phyloP scores from a whole-genome alignment of 2,888 invertebrate genomes.

The Melanargia galathea region DNA sequence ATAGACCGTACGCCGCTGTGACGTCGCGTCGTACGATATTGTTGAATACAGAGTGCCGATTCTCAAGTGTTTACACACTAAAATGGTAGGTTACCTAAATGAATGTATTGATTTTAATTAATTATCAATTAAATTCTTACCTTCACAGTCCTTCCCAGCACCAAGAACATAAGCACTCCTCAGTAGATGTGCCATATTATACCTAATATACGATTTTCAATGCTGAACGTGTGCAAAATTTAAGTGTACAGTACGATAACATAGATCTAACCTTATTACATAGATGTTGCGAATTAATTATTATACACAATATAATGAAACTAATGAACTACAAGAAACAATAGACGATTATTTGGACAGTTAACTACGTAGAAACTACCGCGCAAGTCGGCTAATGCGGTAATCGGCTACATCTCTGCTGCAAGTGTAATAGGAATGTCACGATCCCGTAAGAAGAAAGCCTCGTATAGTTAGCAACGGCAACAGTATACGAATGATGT shows the following conservation, averaged over 20 bases:
- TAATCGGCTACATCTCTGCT: constrained; percentile 77
- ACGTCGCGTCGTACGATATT: too few species aligned
- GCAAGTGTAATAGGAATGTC: constrained; percentile 48
- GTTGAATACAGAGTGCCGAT: too few species aligned
- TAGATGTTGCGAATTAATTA: constrained; percentile 48
- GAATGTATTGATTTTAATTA: not conserved
- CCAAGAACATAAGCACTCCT: constrained; percentile 71
- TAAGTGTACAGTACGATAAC: constrained; percentile 55
- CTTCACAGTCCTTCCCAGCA: constrained; percentile 67
- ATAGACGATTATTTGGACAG: constrained; percentile 37
- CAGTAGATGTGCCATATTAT: constrained; percentile 71
- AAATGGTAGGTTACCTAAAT: too few species aligned
- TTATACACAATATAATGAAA: constrained; percentile 25
- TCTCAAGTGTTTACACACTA: too few species aligned
- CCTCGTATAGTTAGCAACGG: constrained; percentile 64
- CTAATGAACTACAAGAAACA: constrained; percentile 43
- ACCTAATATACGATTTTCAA: constrained; percentile 49
- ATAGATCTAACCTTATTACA: constrained; percentile 52
- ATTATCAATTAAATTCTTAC: constrained; percentile 44
- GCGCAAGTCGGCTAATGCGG: constrained; percentile 69
- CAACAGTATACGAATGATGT: constrained; percentile 67
- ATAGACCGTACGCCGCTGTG: too few species aligned
- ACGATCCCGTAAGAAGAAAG: constrained; percentile 62
- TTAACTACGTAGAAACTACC: constrained; percentile 54
- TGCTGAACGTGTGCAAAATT: constrained; percentile 72